Evolutionary conservation across 2,113 vertebrate genomes (phyloP).

Genomic region (Callaeas wilsoni): DNA sequence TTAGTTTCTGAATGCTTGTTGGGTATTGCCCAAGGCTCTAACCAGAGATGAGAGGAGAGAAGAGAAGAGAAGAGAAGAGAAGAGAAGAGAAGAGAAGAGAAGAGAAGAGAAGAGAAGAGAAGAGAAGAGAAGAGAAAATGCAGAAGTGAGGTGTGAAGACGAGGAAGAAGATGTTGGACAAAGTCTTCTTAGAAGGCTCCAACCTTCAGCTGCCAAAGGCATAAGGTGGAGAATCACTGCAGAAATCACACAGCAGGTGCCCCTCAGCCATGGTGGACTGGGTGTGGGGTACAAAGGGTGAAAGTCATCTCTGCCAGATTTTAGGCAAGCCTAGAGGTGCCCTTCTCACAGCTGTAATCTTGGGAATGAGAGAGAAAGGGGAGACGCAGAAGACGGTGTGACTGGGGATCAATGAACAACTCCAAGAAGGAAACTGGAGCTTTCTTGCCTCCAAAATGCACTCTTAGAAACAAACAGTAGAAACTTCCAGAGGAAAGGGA

Average conservation of each 20-base stretch:
- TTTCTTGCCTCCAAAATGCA: neutral
- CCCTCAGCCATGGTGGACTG: neutral
- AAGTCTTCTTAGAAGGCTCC: neutral
- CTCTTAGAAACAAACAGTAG: neutral
- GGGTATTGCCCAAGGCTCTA: neutral
- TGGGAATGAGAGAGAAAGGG: neutral
- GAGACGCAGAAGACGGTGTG: fast-evolving
- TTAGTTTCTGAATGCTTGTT: neutral
- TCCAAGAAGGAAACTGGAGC: neutral
- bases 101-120: neutral
- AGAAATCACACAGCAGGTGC: neutral
- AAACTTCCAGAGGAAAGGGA: neutral
- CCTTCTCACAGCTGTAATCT: neutral
- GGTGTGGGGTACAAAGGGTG: neutral
- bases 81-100: neutral
- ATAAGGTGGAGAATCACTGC: neutral
- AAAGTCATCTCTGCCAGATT: neutral
- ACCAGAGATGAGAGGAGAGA: neutral
- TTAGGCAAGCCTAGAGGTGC: neutral
- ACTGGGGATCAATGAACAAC: neutral
- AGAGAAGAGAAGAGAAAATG: neutral
- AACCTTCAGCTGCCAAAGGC: neutral
- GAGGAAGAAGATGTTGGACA: neutral
- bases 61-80: neutral
- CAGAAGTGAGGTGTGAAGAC: neutral